Percentiles rank a stretch among this genome's conserved stretches.
Evolutionary conservation across 1,140 invertebrate species (phyloP).

Genomic region (Phenacoccus solenopsis): DNA sequence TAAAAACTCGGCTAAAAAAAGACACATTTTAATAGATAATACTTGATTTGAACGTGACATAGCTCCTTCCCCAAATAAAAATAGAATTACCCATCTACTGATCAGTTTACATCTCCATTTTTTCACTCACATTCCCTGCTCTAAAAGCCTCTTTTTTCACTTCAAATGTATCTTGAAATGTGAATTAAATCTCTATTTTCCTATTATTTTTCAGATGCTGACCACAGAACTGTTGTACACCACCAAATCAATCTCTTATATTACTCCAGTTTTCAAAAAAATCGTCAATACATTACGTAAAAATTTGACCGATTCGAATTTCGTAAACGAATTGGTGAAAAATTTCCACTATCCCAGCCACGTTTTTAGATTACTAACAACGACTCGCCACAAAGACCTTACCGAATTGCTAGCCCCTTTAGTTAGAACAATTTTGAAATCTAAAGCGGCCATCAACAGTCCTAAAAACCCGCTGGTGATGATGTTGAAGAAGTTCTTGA

Average conservation of each 20-base stretch:
- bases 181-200: not conserved
- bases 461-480: not conserved
- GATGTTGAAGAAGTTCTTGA: not conserved
- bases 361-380: not conserved
- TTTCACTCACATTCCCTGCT: too few relatives aligned
- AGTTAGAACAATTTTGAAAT: not conserved
- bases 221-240: not conserved
- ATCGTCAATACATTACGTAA: not conserved
- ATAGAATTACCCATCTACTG: too few relatives aligned
- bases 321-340: constrained; percentile 1
- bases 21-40: too few relatives aligned
- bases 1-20: too few relatives aligned
- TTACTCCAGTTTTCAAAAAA: not conserved
- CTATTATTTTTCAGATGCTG: not conserved
- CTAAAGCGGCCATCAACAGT: not conserved
- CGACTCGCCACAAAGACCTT: not conserved
- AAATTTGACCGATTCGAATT: not conserved
- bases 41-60: too few relatives aligned
- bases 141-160: too few relatives aligned
- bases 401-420: not conserved
- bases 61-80: too few relatives aligned
- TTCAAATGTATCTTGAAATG: not conserved
- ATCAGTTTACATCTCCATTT: too few relatives aligned
- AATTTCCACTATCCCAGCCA: constrained; percentile 2
- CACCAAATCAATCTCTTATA: not conserved